A percentile compares a stretch with the other conserved stretches of the same genome.
These are phyloP conservation scores for Drosophila kambysellisi DNA, from an alignment of 2,888 invertebrate genomes.

Conservation along the genomic window DNA sequence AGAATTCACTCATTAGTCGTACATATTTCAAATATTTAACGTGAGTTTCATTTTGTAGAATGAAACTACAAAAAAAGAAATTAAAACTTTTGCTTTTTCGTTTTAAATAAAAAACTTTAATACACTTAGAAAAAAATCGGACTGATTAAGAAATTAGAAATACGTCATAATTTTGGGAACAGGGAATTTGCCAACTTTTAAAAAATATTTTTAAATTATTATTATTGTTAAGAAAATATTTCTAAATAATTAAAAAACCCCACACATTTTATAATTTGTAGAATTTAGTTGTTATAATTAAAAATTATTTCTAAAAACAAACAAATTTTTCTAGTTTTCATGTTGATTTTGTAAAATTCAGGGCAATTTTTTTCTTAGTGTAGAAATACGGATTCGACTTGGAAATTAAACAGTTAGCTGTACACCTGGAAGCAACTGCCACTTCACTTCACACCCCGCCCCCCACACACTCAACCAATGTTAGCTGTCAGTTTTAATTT, in stretches of 20 bases:
- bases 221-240: neutral
- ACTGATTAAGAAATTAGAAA: too few species aligned
- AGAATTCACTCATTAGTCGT: neutral
- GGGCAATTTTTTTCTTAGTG: neutral
- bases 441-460: neutral
- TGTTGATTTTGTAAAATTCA: neutral
- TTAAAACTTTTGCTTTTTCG: neutral
- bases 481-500: constrained; percentile 8
- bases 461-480: neutral
- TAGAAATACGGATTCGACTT: constrained; percentile 12
- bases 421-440: neutral
- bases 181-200: too few species aligned
- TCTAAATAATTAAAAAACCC: neutral
- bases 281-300: neutral
- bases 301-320: neutral
- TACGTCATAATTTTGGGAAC: rapidly evolving
- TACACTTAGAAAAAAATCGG: neutral
- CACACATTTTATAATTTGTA: too few species aligned
- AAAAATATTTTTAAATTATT: neutral
- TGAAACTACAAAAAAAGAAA: neutral
- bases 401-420: constrained; percentile 26
- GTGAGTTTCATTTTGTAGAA: neutral
- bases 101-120: neutral
- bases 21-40: neutral
- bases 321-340: neutral